phyloP scores from a whole-genome alignment of 1,140 invertebrate genomes.

The Drosophila obscura region DNA sequence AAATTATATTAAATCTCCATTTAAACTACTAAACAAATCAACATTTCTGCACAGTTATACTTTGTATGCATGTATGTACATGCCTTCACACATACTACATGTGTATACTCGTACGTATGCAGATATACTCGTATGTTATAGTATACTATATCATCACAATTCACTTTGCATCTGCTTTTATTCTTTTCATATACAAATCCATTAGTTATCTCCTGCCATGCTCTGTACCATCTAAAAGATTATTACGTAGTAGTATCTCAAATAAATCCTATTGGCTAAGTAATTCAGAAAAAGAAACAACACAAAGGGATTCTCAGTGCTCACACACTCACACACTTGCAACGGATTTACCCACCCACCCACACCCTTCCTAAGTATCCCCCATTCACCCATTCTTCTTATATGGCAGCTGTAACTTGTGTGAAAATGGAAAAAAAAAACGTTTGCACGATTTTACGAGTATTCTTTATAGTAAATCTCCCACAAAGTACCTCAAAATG shows the following conservation, averaged over 20 bases:
- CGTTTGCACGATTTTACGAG: conserved; percentile 31
- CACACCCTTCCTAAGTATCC: neutral
- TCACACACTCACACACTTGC: no score
- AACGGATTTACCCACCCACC: neutral
- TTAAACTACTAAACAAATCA: no score
- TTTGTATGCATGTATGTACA: conserved; percentile 1
- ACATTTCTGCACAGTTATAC: no score
- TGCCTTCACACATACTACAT: conserved; percentile 4
- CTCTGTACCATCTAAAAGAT: conserved; percentile 10
- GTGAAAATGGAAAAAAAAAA: conserved; percentile 15
- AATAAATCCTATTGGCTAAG: conserved; percentile 60
- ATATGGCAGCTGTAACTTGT: conserved; percentile 14
- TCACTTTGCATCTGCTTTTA: conserved; percentile 82
- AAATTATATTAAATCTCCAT: no score
- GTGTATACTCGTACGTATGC: conserved; percentile 20
- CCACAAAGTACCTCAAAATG: conserved; percentile 3
- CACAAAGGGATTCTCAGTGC: conserved; percentile 26
- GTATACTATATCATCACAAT: conserved; percentile 78
- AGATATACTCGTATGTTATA: conserved; percentile 26
- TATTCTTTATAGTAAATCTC: conserved; percentile 21
- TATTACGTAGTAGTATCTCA: conserved; percentile 32
- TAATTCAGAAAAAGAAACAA: conserved; percentile 39
- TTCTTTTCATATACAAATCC: conserved; percentile 65
- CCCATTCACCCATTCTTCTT: no score
- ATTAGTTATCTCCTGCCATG: conserved; percentile 18